Evolutionary conservation across 2,888 invertebrate genomes (phyloP).

Genomic region (Cyclophora punctaria): DNA sequence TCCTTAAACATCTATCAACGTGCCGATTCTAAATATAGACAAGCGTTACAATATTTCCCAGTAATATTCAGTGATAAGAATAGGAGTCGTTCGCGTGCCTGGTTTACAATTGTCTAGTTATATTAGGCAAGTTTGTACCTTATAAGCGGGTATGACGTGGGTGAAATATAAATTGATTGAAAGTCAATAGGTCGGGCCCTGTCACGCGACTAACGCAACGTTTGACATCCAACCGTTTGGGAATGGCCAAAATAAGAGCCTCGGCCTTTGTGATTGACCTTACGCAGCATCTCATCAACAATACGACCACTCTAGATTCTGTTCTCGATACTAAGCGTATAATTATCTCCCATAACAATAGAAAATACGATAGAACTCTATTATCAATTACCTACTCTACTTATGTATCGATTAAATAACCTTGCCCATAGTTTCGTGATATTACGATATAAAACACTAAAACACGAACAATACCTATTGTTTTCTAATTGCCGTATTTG

Average conservation of each 20-base stretch:
- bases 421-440: background rate
- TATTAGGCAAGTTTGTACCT: conserved; percentile 5
- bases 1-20: no score
- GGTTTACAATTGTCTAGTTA: conserved; percentile 2
- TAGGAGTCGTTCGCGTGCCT: conserved; percentile 3
- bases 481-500: no score
- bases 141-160: conserved; percentile 20
- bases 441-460: no score
- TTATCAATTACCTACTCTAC: no score
- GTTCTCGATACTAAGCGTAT: no score
- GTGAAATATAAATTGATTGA: conserved; percentile 40
- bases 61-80: background rate
- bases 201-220: conserved; percentile 32
- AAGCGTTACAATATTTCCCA: no score
- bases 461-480: no score
- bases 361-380: no score
- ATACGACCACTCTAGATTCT: no score
- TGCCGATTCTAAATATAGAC: no score
- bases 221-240: conserved; percentile 23
- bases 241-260: conserved; percentile 29
- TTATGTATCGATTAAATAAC: background rate
- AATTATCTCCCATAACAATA: no score
- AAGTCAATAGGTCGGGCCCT: conserved; percentile 45
- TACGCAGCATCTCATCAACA: no score
- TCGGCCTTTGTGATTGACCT: conserved; percentile 9